Percentiles rank a stretch among this genome's conserved stretches.
phyloP scores from a whole-genome alignment of 2,113 vertebrate species.

The Vulpes lagopus region DNA sequence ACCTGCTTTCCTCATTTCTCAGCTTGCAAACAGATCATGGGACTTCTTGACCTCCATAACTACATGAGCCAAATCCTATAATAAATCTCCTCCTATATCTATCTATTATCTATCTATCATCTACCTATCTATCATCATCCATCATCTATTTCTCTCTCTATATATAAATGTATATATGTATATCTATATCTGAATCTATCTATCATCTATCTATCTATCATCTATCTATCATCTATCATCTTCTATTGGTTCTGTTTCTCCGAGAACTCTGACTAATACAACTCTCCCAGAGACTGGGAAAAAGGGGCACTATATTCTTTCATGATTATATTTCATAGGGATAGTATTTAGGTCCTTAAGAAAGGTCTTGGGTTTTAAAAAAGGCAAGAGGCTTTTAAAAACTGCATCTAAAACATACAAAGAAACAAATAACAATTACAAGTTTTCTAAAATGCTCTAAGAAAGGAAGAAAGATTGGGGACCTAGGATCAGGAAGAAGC shows the following conservation, averaged over 20 bases:
- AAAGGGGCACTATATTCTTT: neutral
- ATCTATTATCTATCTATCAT: no score
- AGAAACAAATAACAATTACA: neutral
- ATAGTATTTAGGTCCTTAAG: neutral
- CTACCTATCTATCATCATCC: no score
- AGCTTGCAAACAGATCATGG: neutral
- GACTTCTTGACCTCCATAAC: neutral
- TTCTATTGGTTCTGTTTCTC: neutral
- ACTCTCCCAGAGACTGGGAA: neutral
- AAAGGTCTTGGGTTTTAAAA: neutral
- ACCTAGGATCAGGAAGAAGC: fast-evolving
- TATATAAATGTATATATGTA: no score
- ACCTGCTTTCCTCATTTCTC: neutral
- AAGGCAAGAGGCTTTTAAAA: neutral
- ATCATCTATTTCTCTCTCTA: no score
- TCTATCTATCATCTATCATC: neutral
- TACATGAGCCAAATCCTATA: neutral
- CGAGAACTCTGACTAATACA: neutral
- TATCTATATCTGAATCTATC: no score
- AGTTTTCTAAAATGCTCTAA: neutral
- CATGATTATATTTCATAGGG: neutral
- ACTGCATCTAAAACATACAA: neutral
- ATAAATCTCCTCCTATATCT: neutral
- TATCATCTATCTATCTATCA: no score
- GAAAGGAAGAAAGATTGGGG: neutral